Evolutionary conservation across 2,888 invertebrate genomes (phyloP).

Genomic region (Leucophenga maculata): DNA sequence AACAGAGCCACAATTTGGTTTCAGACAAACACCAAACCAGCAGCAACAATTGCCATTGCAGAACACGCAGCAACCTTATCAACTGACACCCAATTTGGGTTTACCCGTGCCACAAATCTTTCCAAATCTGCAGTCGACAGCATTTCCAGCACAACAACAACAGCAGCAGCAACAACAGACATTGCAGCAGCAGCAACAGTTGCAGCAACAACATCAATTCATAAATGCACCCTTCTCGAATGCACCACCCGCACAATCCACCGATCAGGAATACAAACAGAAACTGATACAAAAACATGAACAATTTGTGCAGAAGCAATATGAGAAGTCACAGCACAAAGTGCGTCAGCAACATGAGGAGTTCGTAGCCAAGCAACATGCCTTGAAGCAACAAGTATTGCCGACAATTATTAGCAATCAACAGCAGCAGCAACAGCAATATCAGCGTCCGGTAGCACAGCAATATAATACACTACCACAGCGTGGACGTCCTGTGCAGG

Average conservation of each 20-base stretch:
- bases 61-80: constrained; percentile 51
- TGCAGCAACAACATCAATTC: constrained; percentile 50
- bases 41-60: constrained; percentile 31
- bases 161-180: constrained; percentile 55
- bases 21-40: constrained; percentile 32
- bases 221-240: constrained; percentile 42
- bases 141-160: constrained; percentile 52
- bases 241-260: constrained; percentile 47
- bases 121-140: constrained; percentile 53
- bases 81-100: constrained; percentile 61
- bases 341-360: constrained; percentile 82
- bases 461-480: constrained; percentile 63
- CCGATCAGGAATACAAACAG: constrained; percentile 81
- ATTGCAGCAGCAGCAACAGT: constrained; percentile 46
- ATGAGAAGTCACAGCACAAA: constrained; percentile 84
- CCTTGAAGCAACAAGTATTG: constrained; percentile 73
- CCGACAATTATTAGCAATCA: constrained; percentile 71
- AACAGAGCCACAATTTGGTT: constrained; percentile 53
- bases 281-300: constrained; percentile 83
- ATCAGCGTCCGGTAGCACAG: constrained; percentile 44
- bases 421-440: constrained; percentile 61
- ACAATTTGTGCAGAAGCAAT: constrained; percentile 84
- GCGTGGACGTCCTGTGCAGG: constrained; percentile 72
- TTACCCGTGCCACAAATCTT: constrained; percentile 61
- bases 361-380: constrained; percentile 80